These are phyloP conservation scores for Adineta ricciae DNA, from an alignment of 2,888 invertebrate genomes.

Conservation along the genomic window DNA sequence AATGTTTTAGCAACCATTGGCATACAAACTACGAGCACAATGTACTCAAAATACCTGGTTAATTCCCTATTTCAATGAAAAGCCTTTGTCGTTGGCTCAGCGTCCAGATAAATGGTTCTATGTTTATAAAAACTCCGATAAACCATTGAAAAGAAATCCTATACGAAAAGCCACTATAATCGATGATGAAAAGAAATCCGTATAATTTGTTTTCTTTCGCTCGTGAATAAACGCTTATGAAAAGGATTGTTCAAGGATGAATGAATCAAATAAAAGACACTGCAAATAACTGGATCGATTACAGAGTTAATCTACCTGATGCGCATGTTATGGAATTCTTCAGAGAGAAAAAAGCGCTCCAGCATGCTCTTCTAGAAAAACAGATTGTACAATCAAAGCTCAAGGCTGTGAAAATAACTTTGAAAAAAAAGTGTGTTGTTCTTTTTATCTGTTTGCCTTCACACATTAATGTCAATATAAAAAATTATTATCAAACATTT, in stretches of 20 bases:
- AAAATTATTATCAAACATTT: too few species aligned
- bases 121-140: neutral
- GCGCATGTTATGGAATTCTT: too few species aligned
- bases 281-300: too few species aligned
- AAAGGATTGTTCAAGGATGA: neutral
- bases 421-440: neutral
- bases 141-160: too few species aligned
- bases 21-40: neutral
- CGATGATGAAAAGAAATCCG: neutral
- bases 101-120: neutral
- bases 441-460: too few species aligned
- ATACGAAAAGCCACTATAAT: neutral
- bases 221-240: neutral
- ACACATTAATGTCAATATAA: too few species aligned
- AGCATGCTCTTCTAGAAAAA: too few species aligned
- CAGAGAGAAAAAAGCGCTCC: too few species aligned
- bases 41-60: neutral
- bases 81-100: neutral
- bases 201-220: neutral
- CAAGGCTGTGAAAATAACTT: neutral
- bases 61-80: neutral
- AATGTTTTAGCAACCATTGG: neutral
- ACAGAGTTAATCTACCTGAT: too few species aligned
- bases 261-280: neutral
- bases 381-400: neutral